Evolutionary conservation across 2,113 vertebrate genomes (phyloP), one percentile per base, ranked within the genome.

Genomic region (Heteronetta atricapilla): DNA sequence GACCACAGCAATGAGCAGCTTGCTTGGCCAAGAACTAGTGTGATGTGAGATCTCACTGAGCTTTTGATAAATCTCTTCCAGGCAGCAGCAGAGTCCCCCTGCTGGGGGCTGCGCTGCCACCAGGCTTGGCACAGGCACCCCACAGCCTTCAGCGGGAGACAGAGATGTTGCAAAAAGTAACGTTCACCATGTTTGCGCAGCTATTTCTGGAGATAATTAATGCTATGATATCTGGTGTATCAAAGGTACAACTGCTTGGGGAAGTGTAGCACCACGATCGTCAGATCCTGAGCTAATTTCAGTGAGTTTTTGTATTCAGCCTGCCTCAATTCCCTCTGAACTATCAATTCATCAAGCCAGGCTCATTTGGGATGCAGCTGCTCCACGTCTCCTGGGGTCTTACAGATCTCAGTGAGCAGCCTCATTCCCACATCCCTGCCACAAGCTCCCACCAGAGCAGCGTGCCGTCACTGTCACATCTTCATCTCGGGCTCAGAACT

Each of bases 281-380:
- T 75, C 62, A 89, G 68, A 75, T 84, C 68, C 46, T 67, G 26
- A 48, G 48, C 38, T 59, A 9, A 23, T 69, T 73, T 82, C 75
- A 19, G 7, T 5, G 23, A n/a, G 67, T 3, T 79, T 91, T 91
- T 55, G 9, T 14, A 10, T 42, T 68, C 72, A 40, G 40, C 11
- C 56, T 93, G 34, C 85, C 77, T 78, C 67, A 36, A 2, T 46
- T 92, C 73, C 86, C 86, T 90, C 90, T 70, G 78, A 80, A 59
- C 48, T 31, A 31, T 13, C 60, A 18, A 69, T 90, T 93, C 55
- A 88, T 95, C 91, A 87, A 52, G 50, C 40, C 59, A 75, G 86
- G 29, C 72, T 82, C 84, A 79, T 88, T 92, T 74, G 94, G 73
- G 87, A 91, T 78, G 76, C 82, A 94, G 90, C 91, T 93, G 86